Conservation (phyloP, 2,113 vertebrate genomes). For the Psettodes erumei region DNA sequence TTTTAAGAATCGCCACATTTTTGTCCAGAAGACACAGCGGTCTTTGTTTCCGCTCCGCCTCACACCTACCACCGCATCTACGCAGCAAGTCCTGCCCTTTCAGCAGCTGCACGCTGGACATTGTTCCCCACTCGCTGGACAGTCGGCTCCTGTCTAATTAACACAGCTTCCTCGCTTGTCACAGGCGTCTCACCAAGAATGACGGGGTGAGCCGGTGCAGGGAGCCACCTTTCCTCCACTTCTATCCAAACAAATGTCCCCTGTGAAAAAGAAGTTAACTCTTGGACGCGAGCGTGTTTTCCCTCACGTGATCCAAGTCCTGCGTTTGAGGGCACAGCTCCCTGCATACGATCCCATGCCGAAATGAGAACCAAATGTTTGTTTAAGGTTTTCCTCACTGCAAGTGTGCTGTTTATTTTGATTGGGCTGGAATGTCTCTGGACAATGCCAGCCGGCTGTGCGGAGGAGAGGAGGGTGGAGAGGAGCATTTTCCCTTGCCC, state of each 20-base stretch:
- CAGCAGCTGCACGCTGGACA: neutral
- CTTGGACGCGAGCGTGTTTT: conserved; percentile 44
- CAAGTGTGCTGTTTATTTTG: conserved; percentile 77
- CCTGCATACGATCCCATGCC: conserved; percentile 45
- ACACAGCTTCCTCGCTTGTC: neutral
- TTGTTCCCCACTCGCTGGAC: neutral
- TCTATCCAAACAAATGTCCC: conserved; percentile 15
- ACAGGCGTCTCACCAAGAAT: neutral
- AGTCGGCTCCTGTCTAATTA: conserved; percentile 2
- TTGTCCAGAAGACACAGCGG: conserved; percentile 23
- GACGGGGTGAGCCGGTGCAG: neutral
- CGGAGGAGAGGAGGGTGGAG: conserved; percentile 48
- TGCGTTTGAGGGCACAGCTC: conserved; percentile 49
- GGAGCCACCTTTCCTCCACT: conserved; percentile 32
- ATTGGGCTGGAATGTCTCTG: conserved; percentile 76
- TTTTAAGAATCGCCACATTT: conserved; percentile 11
- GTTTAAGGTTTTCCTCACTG: conserved; percentile 76
- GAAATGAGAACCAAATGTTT: conserved; percentile 85
- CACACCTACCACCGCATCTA: conserved; percentile 15
- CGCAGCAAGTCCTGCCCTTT: conserved; percentile 6
- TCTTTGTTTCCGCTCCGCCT: conserved; percentile 36
- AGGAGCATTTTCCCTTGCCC: conserved; percentile 43
- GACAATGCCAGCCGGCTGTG: conserved; percentile 68
- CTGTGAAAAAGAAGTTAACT: conserved; percentile 17
- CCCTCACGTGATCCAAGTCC: conserved; percentile 43